A percentile compares a stretch with the other conserved stretches of the same genome.
Conservation (phyloP, 2,888 invertebrate species). For the Muscina levida region DNA sequence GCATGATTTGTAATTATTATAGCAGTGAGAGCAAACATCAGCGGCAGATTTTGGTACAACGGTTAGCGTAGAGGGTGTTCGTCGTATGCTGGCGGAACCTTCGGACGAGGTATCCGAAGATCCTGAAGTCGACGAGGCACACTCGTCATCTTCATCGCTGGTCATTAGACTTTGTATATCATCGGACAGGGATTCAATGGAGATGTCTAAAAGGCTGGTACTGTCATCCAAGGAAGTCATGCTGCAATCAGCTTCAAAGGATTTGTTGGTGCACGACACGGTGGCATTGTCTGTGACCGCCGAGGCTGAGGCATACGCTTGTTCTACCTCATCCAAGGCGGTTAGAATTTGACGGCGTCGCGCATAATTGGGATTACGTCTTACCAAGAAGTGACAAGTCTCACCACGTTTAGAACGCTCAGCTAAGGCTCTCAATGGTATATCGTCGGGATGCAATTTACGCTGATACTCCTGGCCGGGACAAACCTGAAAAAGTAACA, state of each 20-base stretch:
- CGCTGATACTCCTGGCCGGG: constrained; percentile 92
- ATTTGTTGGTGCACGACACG: constrained; percentile 57
- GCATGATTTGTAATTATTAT: constrained; percentile 75
- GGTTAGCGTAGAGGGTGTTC: constrained; percentile 64
- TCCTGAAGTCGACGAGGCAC: constrained; percentile 71
- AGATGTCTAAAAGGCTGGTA: constrained; percentile 74
- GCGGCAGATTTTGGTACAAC: constrained; percentile 57
- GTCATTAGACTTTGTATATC: constrained; percentile 71
- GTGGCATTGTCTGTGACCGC: neutral
- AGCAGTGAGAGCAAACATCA: constrained; percentile 73
- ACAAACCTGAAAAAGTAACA: constrained; percentile 82
- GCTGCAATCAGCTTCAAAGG: constrained; percentile 67
- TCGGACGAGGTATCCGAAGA: constrained; percentile 76
- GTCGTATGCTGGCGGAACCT: constrained; percentile 65
- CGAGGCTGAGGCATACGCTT: constrained; percentile 42
- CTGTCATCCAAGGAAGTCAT: constrained; percentile 70
- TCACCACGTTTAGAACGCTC: constrained; percentile 86
- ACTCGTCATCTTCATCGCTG: constrained; percentile 73
- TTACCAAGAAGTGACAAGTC: constrained; percentile 89
- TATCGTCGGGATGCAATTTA: constrained; percentile 92
- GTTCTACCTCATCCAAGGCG: constrained; percentile 71
- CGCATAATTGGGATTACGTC: constrained; percentile 89
- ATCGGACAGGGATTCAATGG: constrained; percentile 76
- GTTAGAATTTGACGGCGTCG: constrained; percentile 79
- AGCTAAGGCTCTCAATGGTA: constrained; percentile 88